Base-by-base conservation (phyloP, 2,797 vertebrate genomes). In the Halcyon chelicuti region DNA sequence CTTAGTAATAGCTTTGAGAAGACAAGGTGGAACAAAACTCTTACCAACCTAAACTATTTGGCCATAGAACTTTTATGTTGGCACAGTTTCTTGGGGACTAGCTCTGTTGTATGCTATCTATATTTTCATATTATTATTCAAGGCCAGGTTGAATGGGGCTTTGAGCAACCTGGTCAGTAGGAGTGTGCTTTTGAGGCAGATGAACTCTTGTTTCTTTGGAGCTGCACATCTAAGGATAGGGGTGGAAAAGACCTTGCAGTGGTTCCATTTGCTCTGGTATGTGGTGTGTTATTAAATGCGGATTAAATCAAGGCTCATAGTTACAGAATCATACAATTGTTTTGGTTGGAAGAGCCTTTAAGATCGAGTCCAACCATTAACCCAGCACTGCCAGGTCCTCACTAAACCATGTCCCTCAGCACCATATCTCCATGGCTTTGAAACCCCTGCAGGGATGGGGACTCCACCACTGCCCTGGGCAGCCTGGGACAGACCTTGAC, bases 281-380 rank as follows among this genome's bases (percentile, higher is more conserved):
- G 5, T 4, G 37, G 0, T 46, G 12, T 22, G 17, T 2, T 12
- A n/a, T 55, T 71, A 42, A 2, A 8, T 18, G 26, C 85, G 12
- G 16, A 31, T 63, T 90, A 40, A 90, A 61, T 78, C 12, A 52
- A 72, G 61, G 37, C 10, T 2, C 28, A 28, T 9, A 31, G 55
- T 21, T 40, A 26, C 20, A 40, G 60, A 62, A 62, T 13, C 60
- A 62, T 40, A 29, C 11, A 40, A 29, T 40, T 13, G 12, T 40
- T 62, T 14, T 29, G 26, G 5, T 28, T 62, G 60, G 60, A 29
- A 39, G 18, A 40, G 37, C 18, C 28, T 62, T 9, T 19, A 8
- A 29, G 60, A 40, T 29, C 18, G 16, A 28, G 37, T 39, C 60
- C 37, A 39, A 9, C 16, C 11, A 9, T 61, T 39, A 20, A 14